Evolutionary conservation across 2,113 vertebrate species (phyloP), one percentile per base, ranked within the genome.

Genomic region (Leiothrix lutea): DNA sequence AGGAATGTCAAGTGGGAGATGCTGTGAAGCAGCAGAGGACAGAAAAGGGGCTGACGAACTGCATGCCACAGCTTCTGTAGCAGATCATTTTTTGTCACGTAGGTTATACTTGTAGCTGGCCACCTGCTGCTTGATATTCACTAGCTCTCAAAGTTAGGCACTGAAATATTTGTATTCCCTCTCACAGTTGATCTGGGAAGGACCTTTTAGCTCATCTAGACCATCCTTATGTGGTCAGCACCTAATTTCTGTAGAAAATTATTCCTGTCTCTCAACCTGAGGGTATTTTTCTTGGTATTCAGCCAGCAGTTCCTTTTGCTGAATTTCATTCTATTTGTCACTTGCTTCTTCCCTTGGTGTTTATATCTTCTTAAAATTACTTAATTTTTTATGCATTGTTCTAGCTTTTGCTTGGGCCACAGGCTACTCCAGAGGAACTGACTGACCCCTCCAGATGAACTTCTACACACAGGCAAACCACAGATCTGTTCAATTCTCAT

Each of bases 1-100:
- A 69, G 87, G 94, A 96, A 94, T 93, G 91, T 96, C 94, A 96
- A 92, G 95, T 94, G 88, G 92, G 95, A 97, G 86, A 95, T 83
- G 88, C 94, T 95, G 90, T 86, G 90, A 95, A 95, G 92, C 87
- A 92, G 92, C 85, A 81, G 86, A 96, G 95, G 90, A 90, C 56
- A 88, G 90, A 86, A 80, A 62, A 88, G 75, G 50, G 75, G 80
- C 66, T 92, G 88, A 90, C 2, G 2, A 94, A 89, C 90, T 93
- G 87, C 73, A 84, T 79, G 81, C 79, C 81, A 78, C 85, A 66
- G 67, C 44, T 92, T 73, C 85, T 90, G 65, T 9, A 95, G 73
- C 80, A 88, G 73, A 89, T 80, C 24, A 45, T 90, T 92, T 84
- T 91, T 92, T 88, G 91, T 91, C 86, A 90, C 38, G 1, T 44